Percentiles rank a stretch among this genome's conserved stretches.
These are phyloP conservation scores for Aphidius ervi DNA, from an alignment of 1,140 invertebrate species.

Conservation along the genomic window DNA sequence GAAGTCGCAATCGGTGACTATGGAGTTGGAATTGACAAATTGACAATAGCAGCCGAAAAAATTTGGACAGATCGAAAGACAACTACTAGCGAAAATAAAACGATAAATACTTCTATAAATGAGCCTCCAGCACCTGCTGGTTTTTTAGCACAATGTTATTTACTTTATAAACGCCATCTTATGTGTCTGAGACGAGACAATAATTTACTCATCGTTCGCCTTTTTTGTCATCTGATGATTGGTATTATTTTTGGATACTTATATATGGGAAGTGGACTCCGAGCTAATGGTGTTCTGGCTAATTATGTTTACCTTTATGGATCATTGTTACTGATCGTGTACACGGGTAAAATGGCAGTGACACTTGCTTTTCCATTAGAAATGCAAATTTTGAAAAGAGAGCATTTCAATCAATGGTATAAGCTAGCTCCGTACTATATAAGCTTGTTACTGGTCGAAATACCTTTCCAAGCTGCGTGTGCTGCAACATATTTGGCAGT, in stretches of 20 bases:
- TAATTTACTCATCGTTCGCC: slow-evolving; percentile 66
- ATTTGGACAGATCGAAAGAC: slow-evolving; percentile 49
- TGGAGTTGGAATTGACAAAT: slow-evolving; percentile 57
- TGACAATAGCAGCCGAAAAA: slow-evolving; percentile 58
- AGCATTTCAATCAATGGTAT: slow-evolving; percentile 95
- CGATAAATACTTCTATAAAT: not conserved
- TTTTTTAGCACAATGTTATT: slow-evolving; percentile 48
- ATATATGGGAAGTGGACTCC: slow-evolving; percentile 80
- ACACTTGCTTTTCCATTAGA: slow-evolving; percentile 86
- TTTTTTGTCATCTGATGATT: slow-evolving; percentile 77
- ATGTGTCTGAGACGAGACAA: slow-evolving; percentile 52
- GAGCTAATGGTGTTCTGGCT: slow-evolving; percentile 78
- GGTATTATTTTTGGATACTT: slow-evolving; percentile 85
- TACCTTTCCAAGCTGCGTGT: slow-evolving; percentile 89
- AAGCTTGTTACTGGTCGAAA: slow-evolving; percentile 82
- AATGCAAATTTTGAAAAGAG: slow-evolving; percentile 78
- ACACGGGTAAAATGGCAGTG: slow-evolving; percentile 95
- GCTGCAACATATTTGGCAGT: slow-evolving; percentile 73
- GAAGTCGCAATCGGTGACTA: slow-evolving; percentile 77
- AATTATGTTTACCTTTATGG: slow-evolving; percentile 93
- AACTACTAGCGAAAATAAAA: not conserved
- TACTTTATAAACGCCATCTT: slow-evolving; percentile 48
- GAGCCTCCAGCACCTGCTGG: slow-evolving; percentile 41
- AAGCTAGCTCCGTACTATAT: slow-evolving; percentile 84
- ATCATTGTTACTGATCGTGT: slow-evolving; percentile 83